Conservation (phyloP, 2,113 vertebrate species). For the Ictalurus furcatus region DNA sequence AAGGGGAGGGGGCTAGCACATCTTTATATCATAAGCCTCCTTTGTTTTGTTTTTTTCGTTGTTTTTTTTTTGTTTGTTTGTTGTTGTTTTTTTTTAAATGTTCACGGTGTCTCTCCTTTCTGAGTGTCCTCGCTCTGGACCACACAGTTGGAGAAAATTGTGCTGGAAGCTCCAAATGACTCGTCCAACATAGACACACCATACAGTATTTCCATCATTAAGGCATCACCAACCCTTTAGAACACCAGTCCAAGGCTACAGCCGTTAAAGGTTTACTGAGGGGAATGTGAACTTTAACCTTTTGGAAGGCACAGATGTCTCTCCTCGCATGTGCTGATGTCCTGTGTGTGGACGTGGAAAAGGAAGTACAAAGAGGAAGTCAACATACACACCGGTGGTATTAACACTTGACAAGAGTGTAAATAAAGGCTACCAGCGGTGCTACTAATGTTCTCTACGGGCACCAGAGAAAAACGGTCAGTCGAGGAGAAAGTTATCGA, state of each 20-base stretch:
- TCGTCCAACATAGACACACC: not conserved
- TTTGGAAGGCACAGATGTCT: slow-evolving; percentile 53
- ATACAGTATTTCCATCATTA: not conserved
- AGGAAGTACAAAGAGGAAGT: slow-evolving; percentile 41
- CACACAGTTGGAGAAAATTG: not conserved
- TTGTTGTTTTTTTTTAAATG: too few relatives aligned
- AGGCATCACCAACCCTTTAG: slow-evolving; percentile 15
- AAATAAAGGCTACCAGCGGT: slow-evolving; percentile 2
- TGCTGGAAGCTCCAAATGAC: slow-evolving; percentile 35
- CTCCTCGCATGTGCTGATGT: slow-evolving; percentile 39
- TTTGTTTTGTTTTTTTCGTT: not conserved
- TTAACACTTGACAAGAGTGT: slow-evolving; percentile 30
- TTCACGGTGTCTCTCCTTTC: not conserved
- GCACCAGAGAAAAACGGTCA: not conserved
- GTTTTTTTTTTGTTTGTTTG: not conserved
- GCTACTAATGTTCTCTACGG: not conserved
- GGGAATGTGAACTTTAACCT: slow-evolving; percentile 48
- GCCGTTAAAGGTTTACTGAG: slow-evolving; percentile 37
- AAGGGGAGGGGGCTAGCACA: not conserved
- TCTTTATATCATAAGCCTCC: not conserved
- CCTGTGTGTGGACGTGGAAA: slow-evolving; percentile 6
- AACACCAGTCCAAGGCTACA: slow-evolving; percentile 39
- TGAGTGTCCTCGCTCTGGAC: not conserved
- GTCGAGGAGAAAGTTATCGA: not conserved
- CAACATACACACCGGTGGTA: slow-evolving; percentile 31